Base-by-base conservation (phyloP, 2,888 invertebrate species). In the Teinopalpus imperialis region DNA sequence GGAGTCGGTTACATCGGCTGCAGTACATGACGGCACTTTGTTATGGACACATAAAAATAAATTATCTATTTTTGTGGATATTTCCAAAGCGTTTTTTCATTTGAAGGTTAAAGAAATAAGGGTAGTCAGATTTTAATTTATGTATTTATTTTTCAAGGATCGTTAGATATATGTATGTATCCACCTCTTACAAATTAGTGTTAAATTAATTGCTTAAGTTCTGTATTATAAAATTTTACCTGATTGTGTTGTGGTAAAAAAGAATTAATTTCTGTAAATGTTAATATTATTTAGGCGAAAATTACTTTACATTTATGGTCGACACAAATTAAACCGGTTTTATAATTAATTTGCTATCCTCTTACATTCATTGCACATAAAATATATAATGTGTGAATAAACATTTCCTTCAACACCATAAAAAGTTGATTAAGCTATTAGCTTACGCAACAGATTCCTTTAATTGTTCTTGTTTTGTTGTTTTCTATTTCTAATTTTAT, bases 21-120 rank as follows among this genome's bases (percentile, higher is more conserved):
- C 63, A 57, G 65, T 69, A 74, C 71, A 72, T 68, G 72, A 71
- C 68, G 63, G 72, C 74, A 71, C 70, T 71, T 71, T 63, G 69
- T 67, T 72, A 74, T 66, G 71, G 67, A 74, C 72, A 73, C 70
- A 69, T 63, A 65, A 72, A 57, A 59, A 43, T 37, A 40, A 34
- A 57, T 58, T 59, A 62, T 61, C 55, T 52, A 57, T 57, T 59
- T 62, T 56, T 53, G 51, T 49, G 49, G 18, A 21, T 34, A 30
- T 29, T 18, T 21, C 21, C 6, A 43, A 35, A 29, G 9, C 40
- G 40, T 43, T 32, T 39, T 49, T 43, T 37, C 49, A 48, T 48
- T 49, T 50, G 31, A 37, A 40, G 40, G 30, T 44, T 50, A 12
- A 20, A 18, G 27, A 27, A 29, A 26, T 23, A 26, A 16, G 4